Base-by-base conservation (phyloP, 1,140 invertebrate species). In the Pseudomyrmex pallidus region DNA sequence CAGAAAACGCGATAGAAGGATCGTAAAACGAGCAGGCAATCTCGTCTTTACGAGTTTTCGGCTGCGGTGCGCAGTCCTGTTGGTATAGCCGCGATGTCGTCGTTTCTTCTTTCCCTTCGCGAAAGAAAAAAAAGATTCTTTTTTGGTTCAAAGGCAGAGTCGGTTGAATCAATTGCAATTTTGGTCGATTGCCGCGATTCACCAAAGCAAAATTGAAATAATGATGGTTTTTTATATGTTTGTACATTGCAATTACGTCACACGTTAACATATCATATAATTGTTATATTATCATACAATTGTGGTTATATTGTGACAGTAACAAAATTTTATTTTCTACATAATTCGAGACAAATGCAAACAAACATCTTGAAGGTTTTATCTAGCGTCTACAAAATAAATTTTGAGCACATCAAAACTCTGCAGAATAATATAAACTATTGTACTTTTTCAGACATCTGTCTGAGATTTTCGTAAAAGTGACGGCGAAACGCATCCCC, bases 21-120 rank as follows among this genome's bases (percentile, higher is more conserved):
- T 92, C 91, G 86, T 92, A 92, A 92, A 91, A 85, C 78, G 64
- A 57, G 76, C 77, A 90, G 74, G 90, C 88, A 90, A 91, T 92
- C 89, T 91, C 86, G 85, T 76, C 68, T 92, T 92, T 92, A 92
- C 86, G 91, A 92, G 90, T 84, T 87, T 66, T 62, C 77, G 48
- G 66, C 25, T 48, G 73, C 83, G 62, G 64, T 67, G 48, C 48
- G 54, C 13, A 48, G 25, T 54, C 80, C 5, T 35, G 74, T 83
- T 87, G 46, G 61, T 66, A 52, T 57, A 17, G 44, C 22, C 76
- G 17, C 73, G 13, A 0, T 50, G 8, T 52, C 48, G 3, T 48
- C 9, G 17, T 77, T 35, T n/a, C 10, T 22, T 44, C 1, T 77
- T 59, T n/a, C 12, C 35, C 35, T 35, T 35, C 63, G 56, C 20